Conservation (phyloP, 2,888 invertebrate genomes). For the Tuta absoluta region DNA sequence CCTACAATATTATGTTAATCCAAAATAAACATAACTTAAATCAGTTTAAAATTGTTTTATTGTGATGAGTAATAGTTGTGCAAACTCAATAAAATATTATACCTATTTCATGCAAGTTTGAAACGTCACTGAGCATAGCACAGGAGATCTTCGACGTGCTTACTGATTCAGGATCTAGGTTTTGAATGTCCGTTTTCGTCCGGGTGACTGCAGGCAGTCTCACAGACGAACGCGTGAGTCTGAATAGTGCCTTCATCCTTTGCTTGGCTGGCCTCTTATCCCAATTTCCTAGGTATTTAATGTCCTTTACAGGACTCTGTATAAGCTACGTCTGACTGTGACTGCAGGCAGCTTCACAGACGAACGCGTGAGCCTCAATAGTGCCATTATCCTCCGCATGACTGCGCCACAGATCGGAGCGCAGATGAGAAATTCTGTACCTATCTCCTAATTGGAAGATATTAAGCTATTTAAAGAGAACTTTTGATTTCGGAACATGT, state of each 20-base stretch:
- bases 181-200: background rate
- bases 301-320: background rate
- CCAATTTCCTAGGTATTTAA: background rate
- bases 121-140: no score
- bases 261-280: background rate
- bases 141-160: no score
- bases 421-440: background rate
- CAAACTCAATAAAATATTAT: no score
- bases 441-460: background rate
- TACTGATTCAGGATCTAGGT: no score
- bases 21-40: no score
- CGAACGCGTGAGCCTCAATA: background rate
- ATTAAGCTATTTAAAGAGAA: background rate
- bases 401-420: conserved; percentile 1
- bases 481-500: background rate
- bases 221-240: background rate
- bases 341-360: conserved; percentile 1
- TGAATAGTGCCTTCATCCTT: background rate
- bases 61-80: no score
- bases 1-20: no score
- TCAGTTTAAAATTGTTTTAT: no score
- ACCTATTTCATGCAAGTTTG: no score
- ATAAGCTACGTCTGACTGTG: background rate
- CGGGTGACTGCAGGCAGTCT: background rate
- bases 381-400: background rate